Evolutionary conservation across 2,888 invertebrate species (phyloP).

Genomic region (Mythimna vitellina): DNA sequence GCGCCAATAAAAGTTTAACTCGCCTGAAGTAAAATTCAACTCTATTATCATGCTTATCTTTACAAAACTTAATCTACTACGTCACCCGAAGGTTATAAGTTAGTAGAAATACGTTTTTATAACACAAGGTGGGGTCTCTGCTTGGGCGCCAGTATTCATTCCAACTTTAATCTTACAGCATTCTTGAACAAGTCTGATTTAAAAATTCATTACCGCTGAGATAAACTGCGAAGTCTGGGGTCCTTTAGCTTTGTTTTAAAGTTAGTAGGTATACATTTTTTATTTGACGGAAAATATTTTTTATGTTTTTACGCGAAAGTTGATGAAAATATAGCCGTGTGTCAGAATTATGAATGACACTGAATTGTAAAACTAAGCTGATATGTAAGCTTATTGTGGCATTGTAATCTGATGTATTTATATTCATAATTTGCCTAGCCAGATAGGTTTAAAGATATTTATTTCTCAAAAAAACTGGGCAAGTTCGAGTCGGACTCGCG

Average conservation of each 20-base stretch:
- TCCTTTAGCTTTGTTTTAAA: constrained; percentile 50
- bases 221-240: constrained; percentile 61
- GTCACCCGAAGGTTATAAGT: constrained; percentile 20
- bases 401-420: not conserved
- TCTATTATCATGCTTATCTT: constrained; percentile 10
- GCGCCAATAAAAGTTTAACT: constrained; percentile 25
- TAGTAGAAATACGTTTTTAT: constrained; percentile 38
- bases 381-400: not conserved
- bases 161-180: constrained; percentile 58
- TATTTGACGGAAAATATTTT: constrained; percentile 27
- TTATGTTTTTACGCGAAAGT: constrained; percentile 10
- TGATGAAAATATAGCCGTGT: constrained; percentile 21
- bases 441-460: too few relatives aligned
- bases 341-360: not conserved
- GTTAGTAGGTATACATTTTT: constrained; percentile 34
- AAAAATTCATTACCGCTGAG: constrained; percentile 71
- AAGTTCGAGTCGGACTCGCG: too few relatives aligned
- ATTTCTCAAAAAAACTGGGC: too few relatives aligned
- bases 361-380: not conserved
- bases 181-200: constrained; percentile 64
- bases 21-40: not conserved
- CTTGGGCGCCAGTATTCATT: constrained; percentile 55
- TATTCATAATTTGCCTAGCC: too few relatives aligned
- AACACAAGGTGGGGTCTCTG: constrained; percentile 34
- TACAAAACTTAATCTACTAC: constrained; percentile 29